Evolutionary conservation across 2,797 vertebrate species (phyloP), one percentile per base, ranked within the genome.

Genomic region (Cuniculus paca): DNA sequence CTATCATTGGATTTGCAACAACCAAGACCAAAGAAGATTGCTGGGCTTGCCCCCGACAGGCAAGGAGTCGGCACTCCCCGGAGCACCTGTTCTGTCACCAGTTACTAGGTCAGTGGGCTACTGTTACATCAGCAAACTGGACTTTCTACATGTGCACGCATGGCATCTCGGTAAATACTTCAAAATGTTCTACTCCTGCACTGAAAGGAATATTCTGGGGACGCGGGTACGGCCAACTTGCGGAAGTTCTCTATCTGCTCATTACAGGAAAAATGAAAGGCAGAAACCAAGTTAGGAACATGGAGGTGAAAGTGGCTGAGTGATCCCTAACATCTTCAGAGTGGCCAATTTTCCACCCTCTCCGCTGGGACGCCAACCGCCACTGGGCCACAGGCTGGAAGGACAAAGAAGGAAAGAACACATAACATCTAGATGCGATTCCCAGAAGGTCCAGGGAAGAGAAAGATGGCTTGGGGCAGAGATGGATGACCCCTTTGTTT

Each of bases 1-100:
- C 74, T 74, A 83, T 92, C 74, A 52, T 36, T 60, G 11, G 86
- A 92, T 85, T 90, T 74, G 79, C 24, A 2, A 20, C 12, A 72
- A 39, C 28, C 0, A 7, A 70, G 74, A 68, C 87, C 14, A 17
- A 78, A 54, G 45, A 79, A 48, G 52, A 52, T 28, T 61, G 17
- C 72, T 36, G 58, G 2, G 48, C 31, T n/a, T 31, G 42, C 78
- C 60, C 19, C 78, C 72, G 65, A 74, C 8, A 16, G 19, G 65
- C 28, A 39, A 8, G 17, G 28, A 1, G 20, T 10, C 1, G 3
- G n/a, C 5, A 34, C 39, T 11, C 28, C 52, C 5, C 2, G 20
- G 54, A 26, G 68, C 61, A 45, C 72, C 90, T 58, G 87, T 31
- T 70, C 48, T 39, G 2, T 94, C 42, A 54, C 52, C 14, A 4